Conservation (phyloP, 2,888 invertebrate genomes). For the Octonoba sinensis region DNA sequence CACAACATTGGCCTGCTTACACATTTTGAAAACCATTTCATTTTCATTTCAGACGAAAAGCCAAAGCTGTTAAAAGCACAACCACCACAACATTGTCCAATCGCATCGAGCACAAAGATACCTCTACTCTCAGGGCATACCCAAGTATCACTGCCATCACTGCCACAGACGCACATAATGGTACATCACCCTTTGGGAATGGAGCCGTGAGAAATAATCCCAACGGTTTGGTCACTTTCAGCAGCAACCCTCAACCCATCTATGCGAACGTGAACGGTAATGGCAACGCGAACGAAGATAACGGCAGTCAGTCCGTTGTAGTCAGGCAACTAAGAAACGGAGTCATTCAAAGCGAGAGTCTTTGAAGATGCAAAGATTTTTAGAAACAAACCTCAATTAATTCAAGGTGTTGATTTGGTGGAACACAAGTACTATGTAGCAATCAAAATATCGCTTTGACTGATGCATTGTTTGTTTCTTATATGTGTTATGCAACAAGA, state of each 20-base stretch:
- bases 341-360: constrained; percentile 54
- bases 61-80: constrained; percentile 54
- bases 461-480: no score
- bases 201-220: constrained; percentile 65
- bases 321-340: constrained; percentile 51
- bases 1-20: no score
- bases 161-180: constrained; percentile 29
- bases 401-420: no score
- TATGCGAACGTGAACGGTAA: constrained; percentile 66
- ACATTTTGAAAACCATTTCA: neutral
- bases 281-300: constrained; percentile 24
- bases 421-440: no score
- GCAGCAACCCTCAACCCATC: constrained; percentile 66
- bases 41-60: constrained; percentile 33
- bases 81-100: constrained; percentile 12
- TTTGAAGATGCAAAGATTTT: neutral
- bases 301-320: neutral
- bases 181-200: constrained; percentile 31
- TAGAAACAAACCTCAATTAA: no score
- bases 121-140: constrained; percentile 65
- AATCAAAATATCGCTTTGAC: no score
- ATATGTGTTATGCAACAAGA: no score
- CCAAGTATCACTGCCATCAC: constrained; percentile 65
- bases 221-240: constrained; percentile 67
- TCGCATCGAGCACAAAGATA: constrained; percentile 59